Percentiles rank a stretch among this genome's conserved stretches.
These are phyloP conservation scores for Bombylius discolor DNA, from an alignment of 2,888 invertebrate genomes.

Conservation along the genomic window DNA sequence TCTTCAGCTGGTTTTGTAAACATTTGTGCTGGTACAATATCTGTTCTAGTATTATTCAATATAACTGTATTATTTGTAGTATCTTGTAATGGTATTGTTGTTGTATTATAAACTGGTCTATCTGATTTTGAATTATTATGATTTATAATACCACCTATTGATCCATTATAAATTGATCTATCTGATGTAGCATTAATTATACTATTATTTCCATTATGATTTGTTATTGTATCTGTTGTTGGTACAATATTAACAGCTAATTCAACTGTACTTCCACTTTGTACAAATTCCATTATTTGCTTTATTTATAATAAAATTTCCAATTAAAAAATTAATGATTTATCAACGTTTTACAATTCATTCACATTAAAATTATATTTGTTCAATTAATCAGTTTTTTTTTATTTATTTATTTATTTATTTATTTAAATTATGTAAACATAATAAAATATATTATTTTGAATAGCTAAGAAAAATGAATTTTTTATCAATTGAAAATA, in stretches of 20 bases:
- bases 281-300: background rate
- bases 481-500: too few species aligned
- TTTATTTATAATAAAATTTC: too few species aligned
- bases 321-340: too few species aligned
- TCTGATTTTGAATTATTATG: background rate
- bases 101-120: constrained; percentile 15
- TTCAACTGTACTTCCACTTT: background rate
- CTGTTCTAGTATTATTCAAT: constrained; percentile 8
- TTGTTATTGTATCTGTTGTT: background rate
- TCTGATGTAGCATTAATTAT: background rate
- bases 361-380: too few species aligned
- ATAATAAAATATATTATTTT: too few species aligned
- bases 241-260: background rate
- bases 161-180: too few species aligned
- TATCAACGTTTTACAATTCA: too few species aligned
- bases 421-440: too few species aligned
- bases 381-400: too few species aligned
- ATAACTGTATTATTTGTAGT: background rate
- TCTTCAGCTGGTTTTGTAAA: constrained; percentile 4
- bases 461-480: too few species aligned
- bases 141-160: too few species aligned
- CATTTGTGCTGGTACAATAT: constrained; percentile 2
- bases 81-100: constrained; percentile 10
- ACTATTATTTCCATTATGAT: background rate
- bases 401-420: too few species aligned